Evolutionary conservation across 30 jellyfish, hydroid and myxozoan genomes (phyloP).

Genomic region (Turritopsis dohrnii): DNA sequence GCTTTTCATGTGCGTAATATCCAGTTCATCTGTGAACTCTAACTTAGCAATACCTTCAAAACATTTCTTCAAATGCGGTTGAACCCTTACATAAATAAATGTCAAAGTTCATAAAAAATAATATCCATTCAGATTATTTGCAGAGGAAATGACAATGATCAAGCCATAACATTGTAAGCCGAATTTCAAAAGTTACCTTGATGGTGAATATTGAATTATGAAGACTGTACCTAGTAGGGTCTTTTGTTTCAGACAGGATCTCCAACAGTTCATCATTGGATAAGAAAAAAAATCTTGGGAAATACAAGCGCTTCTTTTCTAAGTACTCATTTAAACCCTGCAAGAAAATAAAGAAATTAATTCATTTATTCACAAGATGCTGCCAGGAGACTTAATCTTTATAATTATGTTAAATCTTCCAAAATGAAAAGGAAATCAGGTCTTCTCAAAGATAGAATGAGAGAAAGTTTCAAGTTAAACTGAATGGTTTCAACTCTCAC

Average conservation of each 20-base stretch:
- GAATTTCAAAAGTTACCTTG: neutral
- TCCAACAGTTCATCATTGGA: slow-evolving; percentile 95
- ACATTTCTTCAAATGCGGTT: slow-evolving; percentile 94
- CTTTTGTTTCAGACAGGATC: slow-evolving; percentile 93
- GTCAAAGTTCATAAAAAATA: neutral
- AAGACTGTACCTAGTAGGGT: slow-evolving; percentile 88
- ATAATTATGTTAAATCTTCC: no score
- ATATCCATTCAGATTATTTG: neutral
- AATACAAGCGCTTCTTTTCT: slow-evolving; percentile 85
- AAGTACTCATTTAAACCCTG: slow-evolving; percentile 95
- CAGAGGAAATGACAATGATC: neutral
- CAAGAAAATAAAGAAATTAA: neutral
- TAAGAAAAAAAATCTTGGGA: slow-evolving; percentile 90
- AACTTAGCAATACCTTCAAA: slow-evolving; percentile 95
- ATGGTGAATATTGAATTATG: neutral
- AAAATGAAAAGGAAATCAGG: no score
- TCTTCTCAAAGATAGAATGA: no score
- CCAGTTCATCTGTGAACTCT: slow-evolving; percentile 93
- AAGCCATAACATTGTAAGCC: no score
- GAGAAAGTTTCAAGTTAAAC: no score
- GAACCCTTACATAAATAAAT: slow-evolving; percentile 43
- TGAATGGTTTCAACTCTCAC: slow-evolving; percentile 50
- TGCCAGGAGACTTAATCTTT: no score
- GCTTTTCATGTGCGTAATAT: slow-evolving; percentile 96
- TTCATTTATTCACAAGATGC: no score